A percentile compares a stretch with the other conserved stretches of the same genome.
Evolutionary conservation across 2,888 invertebrate genomes (phyloP).

Genomic region (Lymantria monacha): DNA sequence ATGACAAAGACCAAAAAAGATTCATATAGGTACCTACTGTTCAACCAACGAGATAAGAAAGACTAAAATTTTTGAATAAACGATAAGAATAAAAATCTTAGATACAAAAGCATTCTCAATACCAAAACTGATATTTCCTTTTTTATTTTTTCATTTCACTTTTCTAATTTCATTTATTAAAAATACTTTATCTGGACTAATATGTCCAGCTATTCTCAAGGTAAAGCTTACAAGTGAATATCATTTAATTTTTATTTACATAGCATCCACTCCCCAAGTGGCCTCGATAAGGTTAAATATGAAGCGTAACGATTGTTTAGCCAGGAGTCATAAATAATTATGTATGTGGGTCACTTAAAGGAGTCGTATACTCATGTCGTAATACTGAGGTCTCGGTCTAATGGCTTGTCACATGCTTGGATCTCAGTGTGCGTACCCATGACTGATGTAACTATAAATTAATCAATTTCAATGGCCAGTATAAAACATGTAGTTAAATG

Average conservation of each 20-base stretch:
- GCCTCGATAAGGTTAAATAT: slow-evolving; percentile 1
- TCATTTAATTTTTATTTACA: slow-evolving; percentile 3
- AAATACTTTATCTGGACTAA: no score
- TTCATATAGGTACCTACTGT: no score
- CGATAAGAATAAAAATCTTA: no score
- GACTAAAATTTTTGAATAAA: no score
- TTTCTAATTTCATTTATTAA: no score
- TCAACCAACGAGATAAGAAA: no score
- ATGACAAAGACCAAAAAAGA: no score
- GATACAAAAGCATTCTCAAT: no score
- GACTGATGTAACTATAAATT: slow-evolving; percentile 39
- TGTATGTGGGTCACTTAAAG: slow-evolving; percentile 24
- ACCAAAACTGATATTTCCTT: no score
- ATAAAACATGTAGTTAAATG: slow-evolving; percentile 35
- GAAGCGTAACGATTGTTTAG: slow-evolving; percentile 12
- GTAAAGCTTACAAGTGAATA: no score
- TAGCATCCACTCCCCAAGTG: neutral
- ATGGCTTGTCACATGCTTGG: slow-evolving; percentile 33
- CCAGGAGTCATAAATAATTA: slow-evolving; percentile 21
- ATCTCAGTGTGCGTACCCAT: slow-evolving; percentile 26
- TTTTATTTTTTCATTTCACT: no score
- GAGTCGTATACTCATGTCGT: slow-evolving; percentile 29
- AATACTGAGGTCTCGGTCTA: slow-evolving; percentile 32
- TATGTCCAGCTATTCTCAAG: no score
- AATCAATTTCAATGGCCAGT: slow-evolving; percentile 33